Base-by-base conservation (phyloP, 2,113 vertebrate genomes). In the Desmodus rotundus region DNA sequence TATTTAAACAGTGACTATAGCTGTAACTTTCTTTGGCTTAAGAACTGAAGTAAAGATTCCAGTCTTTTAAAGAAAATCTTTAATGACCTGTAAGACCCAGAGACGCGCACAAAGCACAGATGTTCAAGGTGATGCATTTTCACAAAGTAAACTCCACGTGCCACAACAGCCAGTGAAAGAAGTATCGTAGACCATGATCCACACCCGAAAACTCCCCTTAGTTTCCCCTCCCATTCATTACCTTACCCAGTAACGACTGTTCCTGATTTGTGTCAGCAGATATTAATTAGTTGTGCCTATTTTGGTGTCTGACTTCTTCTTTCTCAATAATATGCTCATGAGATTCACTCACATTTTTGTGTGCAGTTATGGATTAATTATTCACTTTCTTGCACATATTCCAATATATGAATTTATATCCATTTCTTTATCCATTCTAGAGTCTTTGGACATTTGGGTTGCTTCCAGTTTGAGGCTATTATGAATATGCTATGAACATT, bases 1-100 rank as follows among this genome's bases (percentile, higher is more conserved):
- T 72, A 93, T 76, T 93, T 94, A 86, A 93, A 81, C 88, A 86
- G 17, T 88, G 47, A 88, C 45, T 74, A 74, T 93, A 72, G 2
- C 33, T 94, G 13, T 76, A 89, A 95, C 31, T 95, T 65, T 81
- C 36, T 81, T 89, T 65, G 24, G 19, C 52, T 84, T 92, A 63
- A 96, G 52, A 92, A 85, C 17, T 54, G 7, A 93, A 88, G 17
- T 82, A 56, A 92, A 52, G 12, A 96, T 74, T 19, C 11, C 38
- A 4, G 11, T 15, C 56, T 54, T 87, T 38, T 82, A 56, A 33
- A 11, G 68, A 72, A 95, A 89, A 87, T 56, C 54, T 67, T 38
- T 77, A 77, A 78, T 78, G 28, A 72, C 80, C 9, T 41, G 54
- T 33, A 87, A 90, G 54, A 56, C 41, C 87, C 47, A 97, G 88